phyloP scores from a whole-genome alignment of 2,888 invertebrate genomes.

The Nasonia oneida region DNA sequence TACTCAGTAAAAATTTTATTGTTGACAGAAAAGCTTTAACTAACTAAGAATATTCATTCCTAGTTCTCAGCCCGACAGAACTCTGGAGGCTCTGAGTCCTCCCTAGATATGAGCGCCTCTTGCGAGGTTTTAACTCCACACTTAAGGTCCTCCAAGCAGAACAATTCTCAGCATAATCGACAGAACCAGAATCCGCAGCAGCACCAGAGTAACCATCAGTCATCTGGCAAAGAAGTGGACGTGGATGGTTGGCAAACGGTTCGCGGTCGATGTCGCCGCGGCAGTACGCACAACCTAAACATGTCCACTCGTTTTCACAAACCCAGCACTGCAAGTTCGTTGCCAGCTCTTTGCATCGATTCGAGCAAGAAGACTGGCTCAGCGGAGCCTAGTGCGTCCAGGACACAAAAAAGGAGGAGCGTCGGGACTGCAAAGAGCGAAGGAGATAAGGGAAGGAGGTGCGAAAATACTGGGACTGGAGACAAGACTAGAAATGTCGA shows the following conservation, averaged over 20 bases:
- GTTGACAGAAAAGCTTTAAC: not conserved
- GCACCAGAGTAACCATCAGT: not conserved
- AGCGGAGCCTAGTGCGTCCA: conserved; percentile 67
- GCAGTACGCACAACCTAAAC: conserved; percentile 83
- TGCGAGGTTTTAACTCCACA: conserved; percentile 68
- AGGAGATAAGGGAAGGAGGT: conserved; percentile 68
- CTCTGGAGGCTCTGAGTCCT: not conserved
- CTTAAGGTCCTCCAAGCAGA: conserved; percentile 66
- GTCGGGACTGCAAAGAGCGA: conserved; percentile 68
- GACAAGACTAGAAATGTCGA: conserved; percentile 71
- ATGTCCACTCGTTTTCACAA: conserved; percentile 88
- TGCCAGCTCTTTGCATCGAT: conserved; percentile 84
- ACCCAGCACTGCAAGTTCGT: conserved; percentile 90
- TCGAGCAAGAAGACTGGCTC: conserved; percentile 72
- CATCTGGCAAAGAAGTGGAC: conserved; percentile 58
- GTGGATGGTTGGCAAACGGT: conserved; percentile 94
- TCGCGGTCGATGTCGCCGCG: conserved; percentile 85
- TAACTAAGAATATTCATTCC: not conserved
- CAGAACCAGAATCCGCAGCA: conserved; percentile 66
- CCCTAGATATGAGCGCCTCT: conserved; percentile 70
- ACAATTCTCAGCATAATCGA: not conserved
- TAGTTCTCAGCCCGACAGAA: conserved; percentile 6
- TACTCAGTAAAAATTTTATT: not conserved
- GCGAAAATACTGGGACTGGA: conserved; percentile 67
- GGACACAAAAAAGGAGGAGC: conserved; percentile 66